These are phyloP conservation scores for Catalaphyllia jardinei DNA, from an alignment of 64 coral and sea anemone genomes.

Conservation along the genomic window DNA sequence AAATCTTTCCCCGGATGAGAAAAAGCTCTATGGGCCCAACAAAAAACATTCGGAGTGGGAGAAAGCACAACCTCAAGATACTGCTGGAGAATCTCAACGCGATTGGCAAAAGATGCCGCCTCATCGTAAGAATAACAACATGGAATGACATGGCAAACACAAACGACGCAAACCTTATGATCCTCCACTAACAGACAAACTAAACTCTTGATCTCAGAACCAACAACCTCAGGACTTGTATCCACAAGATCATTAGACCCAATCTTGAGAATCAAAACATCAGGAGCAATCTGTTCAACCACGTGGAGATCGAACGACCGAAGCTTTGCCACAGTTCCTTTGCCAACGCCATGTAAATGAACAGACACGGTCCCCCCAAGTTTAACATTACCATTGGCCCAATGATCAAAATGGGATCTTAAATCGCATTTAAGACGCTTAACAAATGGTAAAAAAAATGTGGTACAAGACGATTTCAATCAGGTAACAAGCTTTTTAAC, in stretches of 20 bases:
- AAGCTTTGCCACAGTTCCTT: not conserved
- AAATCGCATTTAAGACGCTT: constrained; percentile 4
- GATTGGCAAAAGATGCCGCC: not conserved
- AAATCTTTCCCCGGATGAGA: constrained; percentile 25
- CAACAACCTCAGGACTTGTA: not conserved
- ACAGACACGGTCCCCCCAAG: not conserved
- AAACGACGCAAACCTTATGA: constrained; percentile 31
- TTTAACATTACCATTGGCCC: not conserved
- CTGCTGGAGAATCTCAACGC: no score
- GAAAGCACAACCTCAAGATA: no score
- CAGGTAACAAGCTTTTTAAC: constrained; percentile 11
- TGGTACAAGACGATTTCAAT: not conserved
- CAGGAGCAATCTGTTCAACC: not conserved
- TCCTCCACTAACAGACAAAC: not conserved
- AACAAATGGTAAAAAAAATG: not conserved
- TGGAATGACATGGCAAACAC: constrained; percentile 57
- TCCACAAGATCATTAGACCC: not conserved
- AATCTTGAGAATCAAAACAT: constrained; percentile 1
- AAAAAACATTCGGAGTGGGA: not conserved
- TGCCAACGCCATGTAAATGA: not conserved
- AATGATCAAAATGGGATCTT: not conserved
- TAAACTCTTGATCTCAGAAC: not conserved
- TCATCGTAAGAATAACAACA: not conserved
- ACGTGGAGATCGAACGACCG: not conserved
- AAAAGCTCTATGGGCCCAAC: constrained; percentile 25